Evolutionary conservation across 2,888 invertebrate species (phyloP).

Genomic region (Petrophora chlorosata): DNA sequence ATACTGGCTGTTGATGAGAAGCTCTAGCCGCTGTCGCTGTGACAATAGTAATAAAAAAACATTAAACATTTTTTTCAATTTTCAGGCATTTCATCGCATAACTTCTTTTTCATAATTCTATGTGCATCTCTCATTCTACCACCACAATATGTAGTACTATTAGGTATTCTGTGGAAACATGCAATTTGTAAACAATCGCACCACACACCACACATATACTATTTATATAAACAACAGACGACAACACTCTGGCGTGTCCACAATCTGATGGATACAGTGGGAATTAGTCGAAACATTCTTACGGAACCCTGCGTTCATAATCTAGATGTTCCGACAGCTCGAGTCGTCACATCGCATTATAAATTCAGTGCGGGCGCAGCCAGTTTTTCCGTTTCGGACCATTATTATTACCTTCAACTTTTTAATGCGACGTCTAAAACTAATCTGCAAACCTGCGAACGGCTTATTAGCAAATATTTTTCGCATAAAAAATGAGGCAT

Average conservation of each 20-base stretch:
- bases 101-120: too few relatives aligned
- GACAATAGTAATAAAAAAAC: too few relatives aligned
- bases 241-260: neutral
- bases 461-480: constrained; percentile 32
- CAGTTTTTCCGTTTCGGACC: constrained; percentile 53
- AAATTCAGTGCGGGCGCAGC: constrained; percentile 54
- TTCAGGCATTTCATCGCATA: too few relatives aligned
- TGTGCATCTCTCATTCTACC: too few relatives aligned
- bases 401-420: constrained; percentile 34
- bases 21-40: too few relatives aligned
- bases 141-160: too few relatives aligned
- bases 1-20: too few relatives aligned
- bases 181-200: neutral
- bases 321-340: constrained; percentile 54
- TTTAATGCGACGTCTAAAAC: constrained; percentile 35
- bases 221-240: constrained; percentile 1
- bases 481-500: constrained; percentile 22
- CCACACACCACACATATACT: too few relatives aligned
- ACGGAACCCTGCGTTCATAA: constrained; percentile 48
- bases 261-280: constrained; percentile 6
- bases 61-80: too few relatives aligned
- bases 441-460: constrained; percentile 34
- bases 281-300: constrained; percentile 11
- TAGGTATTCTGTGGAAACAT: too few relatives aligned
- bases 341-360: constrained; percentile 59